Conservation (phyloP, 2,888 invertebrate species). For the Salpingus planirostris region DNA sequence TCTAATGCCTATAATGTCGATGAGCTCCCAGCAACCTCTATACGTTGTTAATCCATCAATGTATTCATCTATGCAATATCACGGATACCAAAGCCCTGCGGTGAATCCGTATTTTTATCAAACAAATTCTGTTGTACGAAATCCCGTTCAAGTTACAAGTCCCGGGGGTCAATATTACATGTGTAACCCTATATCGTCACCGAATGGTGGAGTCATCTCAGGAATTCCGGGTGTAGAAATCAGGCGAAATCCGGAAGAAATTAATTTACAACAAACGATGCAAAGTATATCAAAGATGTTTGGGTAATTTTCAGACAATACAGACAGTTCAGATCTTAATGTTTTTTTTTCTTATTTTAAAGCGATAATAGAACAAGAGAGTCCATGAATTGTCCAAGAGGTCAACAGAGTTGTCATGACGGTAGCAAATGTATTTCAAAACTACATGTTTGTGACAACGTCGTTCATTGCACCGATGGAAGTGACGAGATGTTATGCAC, state of each 20-base stretch:
- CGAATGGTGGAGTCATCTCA: slow-evolving; percentile 22
- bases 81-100: too few relatives aligned
- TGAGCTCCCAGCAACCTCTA: slow-evolving; percentile 17
- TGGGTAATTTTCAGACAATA: too few relatives aligned
- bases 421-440: slow-evolving; percentile 46
- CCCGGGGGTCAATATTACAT: slow-evolving; percentile 34
- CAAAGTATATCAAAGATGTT: too few relatives aligned
- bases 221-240: slow-evolving; percentile 33
- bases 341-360: too few relatives aligned
- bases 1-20: too few relatives aligned
- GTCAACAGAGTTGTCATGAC: slow-evolving; percentile 34
- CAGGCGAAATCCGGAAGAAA: too few relatives aligned
- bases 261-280: too few relatives aligned
- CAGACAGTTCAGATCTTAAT: too few relatives aligned
- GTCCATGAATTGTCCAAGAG: slow-evolving; percentile 28
- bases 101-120: not conserved
- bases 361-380: slow-evolving; percentile 26
- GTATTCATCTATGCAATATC: too few relatives aligned
- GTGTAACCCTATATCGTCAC: slow-evolving; percentile 34
- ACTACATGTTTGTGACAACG: slow-evolving; percentile 61
- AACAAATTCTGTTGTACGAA: too few relatives aligned
- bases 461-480: slow-evolving; percentile 64
- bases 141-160: slow-evolving; percentile 23
- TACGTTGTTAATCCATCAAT: slow-evolving; percentile 26
- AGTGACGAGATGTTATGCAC: slow-evolving; percentile 70